phyloP scores from a whole-genome alignment of 2,797 vertebrate genomes.

The Cossypha dichroa region DNA sequence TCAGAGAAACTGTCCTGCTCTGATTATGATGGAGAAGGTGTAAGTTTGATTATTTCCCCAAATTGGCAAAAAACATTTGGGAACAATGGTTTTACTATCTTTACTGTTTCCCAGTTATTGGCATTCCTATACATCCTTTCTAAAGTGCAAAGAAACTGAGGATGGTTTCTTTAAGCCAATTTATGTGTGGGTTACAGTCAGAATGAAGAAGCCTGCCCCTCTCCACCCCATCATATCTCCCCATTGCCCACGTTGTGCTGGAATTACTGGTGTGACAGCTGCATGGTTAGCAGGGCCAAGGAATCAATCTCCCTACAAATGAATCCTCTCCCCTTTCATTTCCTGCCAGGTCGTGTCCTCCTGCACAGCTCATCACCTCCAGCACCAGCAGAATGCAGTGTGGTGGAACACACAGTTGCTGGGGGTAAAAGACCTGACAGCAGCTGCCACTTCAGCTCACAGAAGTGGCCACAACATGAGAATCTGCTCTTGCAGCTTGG shows the following conservation, averaged over 20 bases:
- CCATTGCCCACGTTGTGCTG: background rate
- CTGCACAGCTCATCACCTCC: background rate
- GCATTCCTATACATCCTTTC: background rate
- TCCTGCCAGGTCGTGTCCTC: background rate
- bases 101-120: background rate
- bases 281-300: background rate
- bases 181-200: background rate
- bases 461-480: accelerated
- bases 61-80: background rate
- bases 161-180: background rate
- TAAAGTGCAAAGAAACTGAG: background rate
- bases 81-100: background rate
- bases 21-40: background rate
- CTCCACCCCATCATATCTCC: background rate
- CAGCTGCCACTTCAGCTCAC: background rate
- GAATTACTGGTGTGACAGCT: background rate
- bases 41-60: background rate
- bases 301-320: background rate
- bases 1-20: background rate
- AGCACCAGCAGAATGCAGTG: accelerated
- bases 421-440: background rate
- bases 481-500: background rate
- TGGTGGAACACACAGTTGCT: background rate
- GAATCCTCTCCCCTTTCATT: background rate
- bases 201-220: background rate